Evolutionary conservation across 1,140 invertebrate genomes (phyloP), one percentile per base, ranked within the genome.

Genomic region (Polyergus mexicanus): DNA sequence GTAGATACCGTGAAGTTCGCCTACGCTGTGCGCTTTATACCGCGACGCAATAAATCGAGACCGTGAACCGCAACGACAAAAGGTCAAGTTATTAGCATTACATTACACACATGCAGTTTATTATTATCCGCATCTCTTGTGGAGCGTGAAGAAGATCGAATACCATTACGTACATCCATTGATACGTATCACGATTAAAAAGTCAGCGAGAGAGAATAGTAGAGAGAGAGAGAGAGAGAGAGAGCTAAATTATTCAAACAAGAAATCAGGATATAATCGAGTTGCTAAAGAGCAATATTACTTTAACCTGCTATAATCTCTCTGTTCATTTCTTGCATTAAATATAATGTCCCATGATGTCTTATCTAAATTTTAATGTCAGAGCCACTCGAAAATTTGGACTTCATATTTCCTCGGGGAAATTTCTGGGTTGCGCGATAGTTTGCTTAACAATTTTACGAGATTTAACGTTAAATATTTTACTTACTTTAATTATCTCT

Each of bases 31-130:
- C 60, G 78, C 78, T 72, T 81, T 54, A 81, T 81, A 81, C 66
- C 54, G 68, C 78, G 78, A 60, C 38, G 78, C 78, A 62, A 83
- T 83, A 83, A 83, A 83, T 83, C 78, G 54, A 60, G 78, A 83
- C 78, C 66, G 66, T 81, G 78, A 81, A 81, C 78, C 78, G 78
- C 78, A 69, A 60, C 68, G 78, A 83, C 54, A 60, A 83, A 74
- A 60, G 78, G 78, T 83, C 78, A 83, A 83, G 68, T 83, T 83
- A 83, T 83, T 83, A 83, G 78, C 78, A 69, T 68, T 83, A 74
- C 68, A 74, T 74, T 60, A 72, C 38, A 58, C 60, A 65, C 75
- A 54, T 19, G 47, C 47, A 41, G 47, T 74, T 54, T 60, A 72
- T 83, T 81, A 81, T 81, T 72, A 60, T 81, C 38, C 32, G 78